Percentiles rank a stretch among this genome's conserved stretches.
phyloP scores from a whole-genome alignment of 2,888 invertebrate genomes.

The Dicyrtomina minuta region DNA sequence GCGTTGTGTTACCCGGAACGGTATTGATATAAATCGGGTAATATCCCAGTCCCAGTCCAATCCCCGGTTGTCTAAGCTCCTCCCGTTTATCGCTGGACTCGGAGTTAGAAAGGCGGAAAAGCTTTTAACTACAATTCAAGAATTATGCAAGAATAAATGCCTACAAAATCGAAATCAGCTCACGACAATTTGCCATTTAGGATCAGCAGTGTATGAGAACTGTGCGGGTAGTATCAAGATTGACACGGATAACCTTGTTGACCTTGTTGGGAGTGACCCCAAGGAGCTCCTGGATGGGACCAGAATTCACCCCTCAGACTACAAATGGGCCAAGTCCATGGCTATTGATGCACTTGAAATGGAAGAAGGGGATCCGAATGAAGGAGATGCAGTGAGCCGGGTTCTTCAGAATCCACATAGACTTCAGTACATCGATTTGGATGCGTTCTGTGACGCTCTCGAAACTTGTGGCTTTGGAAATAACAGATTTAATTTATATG shows the following conservation, averaged over 20 bases:
- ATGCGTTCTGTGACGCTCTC: conserved; percentile 96
- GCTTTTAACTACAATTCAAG: conserved; percentile 79
- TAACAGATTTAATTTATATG: conserved; percentile 92
- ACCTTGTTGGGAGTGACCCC: conserved; percentile 90
- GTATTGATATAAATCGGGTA: conserved; percentile 93
- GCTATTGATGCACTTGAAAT: conserved; percentile 98
- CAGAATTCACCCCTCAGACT: conserved; percentile 97
- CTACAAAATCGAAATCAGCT: conserved; percentile 92
- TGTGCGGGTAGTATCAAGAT: conserved; percentile 99
- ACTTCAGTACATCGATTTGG: conserved; percentile 91
- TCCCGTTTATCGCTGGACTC: conserved; percentile 96
- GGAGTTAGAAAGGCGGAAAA: conserved; percentile 93
- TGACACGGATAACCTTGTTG: conserved; percentile 91
- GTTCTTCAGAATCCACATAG: conserved; percentile 93
- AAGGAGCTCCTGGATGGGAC: conserved; percentile 96
- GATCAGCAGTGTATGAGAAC: conserved; percentile 97
- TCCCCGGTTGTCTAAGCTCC: conserved; percentile 79
- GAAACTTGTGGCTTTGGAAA: conserved; percentile 87
- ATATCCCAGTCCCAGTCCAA: no score
- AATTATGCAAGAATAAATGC: conserved; percentile 85
- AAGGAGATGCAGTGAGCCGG: conserved; percentile 95
- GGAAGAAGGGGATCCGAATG: conserved; percentile 83
- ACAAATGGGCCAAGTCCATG: conserved; percentile 99
- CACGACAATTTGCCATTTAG: conserved; percentile 94
- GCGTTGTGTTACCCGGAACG: conserved; percentile 95